Conservation (phyloP, 2,113 vertebrate genomes). For the Pyrgilauda ruficollis region DNA sequence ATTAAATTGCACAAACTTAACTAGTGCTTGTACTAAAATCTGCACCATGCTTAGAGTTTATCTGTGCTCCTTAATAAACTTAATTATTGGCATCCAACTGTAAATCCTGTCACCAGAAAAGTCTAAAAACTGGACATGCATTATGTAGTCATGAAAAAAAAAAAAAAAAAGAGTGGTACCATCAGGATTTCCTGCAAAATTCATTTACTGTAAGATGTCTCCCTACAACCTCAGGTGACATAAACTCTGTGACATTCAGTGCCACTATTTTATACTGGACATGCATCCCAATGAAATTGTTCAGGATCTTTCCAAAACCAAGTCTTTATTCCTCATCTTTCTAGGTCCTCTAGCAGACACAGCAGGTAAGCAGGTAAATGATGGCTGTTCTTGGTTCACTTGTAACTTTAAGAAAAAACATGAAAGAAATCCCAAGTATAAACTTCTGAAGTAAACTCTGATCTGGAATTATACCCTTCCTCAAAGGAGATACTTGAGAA, state of each 20-base stretch:
- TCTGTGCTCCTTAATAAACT: not conserved
- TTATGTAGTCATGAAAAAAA: not conserved
- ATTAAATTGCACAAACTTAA: not conserved
- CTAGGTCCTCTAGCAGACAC: not conserved
- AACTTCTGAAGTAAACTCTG: not conserved
- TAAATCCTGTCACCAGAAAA: not conserved
- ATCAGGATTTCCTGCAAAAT: not conserved
- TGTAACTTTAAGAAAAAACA: not conserved
- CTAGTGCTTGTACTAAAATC: not conserved
- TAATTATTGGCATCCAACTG: not conserved
- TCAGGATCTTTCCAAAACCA: not conserved
- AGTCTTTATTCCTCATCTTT: not conserved
- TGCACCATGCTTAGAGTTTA: not conserved
- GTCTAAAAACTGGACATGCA: not conserved
- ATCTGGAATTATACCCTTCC: not conserved
- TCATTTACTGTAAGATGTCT: not conserved
- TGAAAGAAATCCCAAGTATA: not conserved
- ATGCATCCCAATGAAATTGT: not conserved
- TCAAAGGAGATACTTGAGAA: not conserved
- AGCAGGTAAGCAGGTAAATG: not conserved
- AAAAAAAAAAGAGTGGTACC: not conserved
- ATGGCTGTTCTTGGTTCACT: not conserved
- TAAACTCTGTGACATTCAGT: not conserved
- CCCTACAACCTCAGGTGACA: not conserved
- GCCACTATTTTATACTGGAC: not conserved